Percentiles rank a stretch among this genome's conserved stretches.
Evolutionary conservation across 2,113 vertebrate genomes (phyloP).

Genomic region (Hymenochirus boettgeri): DNA sequence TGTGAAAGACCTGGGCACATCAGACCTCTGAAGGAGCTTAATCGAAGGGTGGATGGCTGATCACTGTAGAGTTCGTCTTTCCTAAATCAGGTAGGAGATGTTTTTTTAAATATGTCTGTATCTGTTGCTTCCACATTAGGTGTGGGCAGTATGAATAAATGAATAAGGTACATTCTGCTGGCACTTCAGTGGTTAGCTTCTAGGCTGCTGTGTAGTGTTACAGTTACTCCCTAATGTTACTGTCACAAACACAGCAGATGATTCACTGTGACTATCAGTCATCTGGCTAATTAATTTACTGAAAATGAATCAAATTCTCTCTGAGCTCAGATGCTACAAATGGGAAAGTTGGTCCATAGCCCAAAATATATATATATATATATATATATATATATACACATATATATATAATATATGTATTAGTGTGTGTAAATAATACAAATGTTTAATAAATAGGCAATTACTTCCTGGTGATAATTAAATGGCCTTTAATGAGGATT

Average conservation of each 20-base stretch:
- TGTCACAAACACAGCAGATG: background rate
- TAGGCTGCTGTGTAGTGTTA: background rate
- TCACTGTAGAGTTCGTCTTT: constrained; percentile 25
- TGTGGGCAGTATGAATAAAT: background rate
- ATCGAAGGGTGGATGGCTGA: constrained; percentile 41
- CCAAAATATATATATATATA: too few species aligned
- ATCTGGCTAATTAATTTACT: background rate
- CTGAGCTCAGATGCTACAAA: too few species aligned
- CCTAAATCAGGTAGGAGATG: constrained; percentile 60
- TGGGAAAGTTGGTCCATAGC: too few species aligned
- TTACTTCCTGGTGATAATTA: too few species aligned
- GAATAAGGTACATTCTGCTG: background rate
- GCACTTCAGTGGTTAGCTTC: background rate
- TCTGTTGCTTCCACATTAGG: constrained; percentile 20
- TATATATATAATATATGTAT: too few species aligned
- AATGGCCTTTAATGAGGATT: too few species aligned
- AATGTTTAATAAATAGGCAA: too few species aligned
- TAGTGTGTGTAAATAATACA: too few species aligned
- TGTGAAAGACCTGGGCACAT: constrained; percentile 62
- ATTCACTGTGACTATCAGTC: background rate
- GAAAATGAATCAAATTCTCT: background rate
- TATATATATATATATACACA: too few species aligned
- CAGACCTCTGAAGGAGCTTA: constrained; percentile 45
- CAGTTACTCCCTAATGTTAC: too few species aligned
- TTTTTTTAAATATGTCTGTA: constrained; percentile 23